Conservation (phyloP, 2,888 invertebrate species). For the Pasiphila rectangulata region DNA sequence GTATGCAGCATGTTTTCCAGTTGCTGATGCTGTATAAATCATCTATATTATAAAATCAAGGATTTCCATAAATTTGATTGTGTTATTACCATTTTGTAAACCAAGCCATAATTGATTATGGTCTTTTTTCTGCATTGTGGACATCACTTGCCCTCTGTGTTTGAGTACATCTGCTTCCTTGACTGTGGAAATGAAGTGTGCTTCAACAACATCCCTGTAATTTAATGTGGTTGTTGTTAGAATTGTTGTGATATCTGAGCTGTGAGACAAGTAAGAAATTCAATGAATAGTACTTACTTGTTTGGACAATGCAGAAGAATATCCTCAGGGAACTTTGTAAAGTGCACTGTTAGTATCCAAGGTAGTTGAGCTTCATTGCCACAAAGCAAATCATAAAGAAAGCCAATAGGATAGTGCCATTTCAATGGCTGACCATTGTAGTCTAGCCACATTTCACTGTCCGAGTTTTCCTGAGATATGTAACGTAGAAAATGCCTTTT, state of each 20-base stretch:
- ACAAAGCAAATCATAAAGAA: slow-evolving; percentile 92
- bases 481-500: slow-evolving; percentile 93
- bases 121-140: slow-evolving; percentile 96
- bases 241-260: too few species aligned
- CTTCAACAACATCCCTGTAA: slow-evolving; percentile 92
- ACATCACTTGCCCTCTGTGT: slow-evolving; percentile 93
- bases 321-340: slow-evolving; percentile 95
- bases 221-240: neutral
- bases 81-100: slow-evolving; percentile 88
- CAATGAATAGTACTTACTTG: slow-evolving; percentile 78
- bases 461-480: slow-evolving; percentile 89
- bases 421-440: slow-evolving; percentile 94
- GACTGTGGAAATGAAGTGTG: slow-evolving; percentile 95
- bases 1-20: too few species aligned
- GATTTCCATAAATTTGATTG: too few species aligned
- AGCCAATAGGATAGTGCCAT: slow-evolving; percentile 94
- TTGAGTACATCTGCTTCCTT: slow-evolving; percentile 99
- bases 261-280: neutral
- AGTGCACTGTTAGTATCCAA: slow-evolving; percentile 96
- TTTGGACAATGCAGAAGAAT: slow-evolving; percentile 92
- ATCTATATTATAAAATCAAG: too few species aligned
- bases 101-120: slow-evolving; percentile 98
- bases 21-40: too few species aligned
- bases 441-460: slow-evolving; percentile 96
- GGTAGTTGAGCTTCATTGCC: slow-evolving; percentile 88